These are phyloP conservation scores for Chymomyza procnemis DNA, from an alignment of 2,888 invertebrate genomes.

Conservation along the genomic window DNA sequence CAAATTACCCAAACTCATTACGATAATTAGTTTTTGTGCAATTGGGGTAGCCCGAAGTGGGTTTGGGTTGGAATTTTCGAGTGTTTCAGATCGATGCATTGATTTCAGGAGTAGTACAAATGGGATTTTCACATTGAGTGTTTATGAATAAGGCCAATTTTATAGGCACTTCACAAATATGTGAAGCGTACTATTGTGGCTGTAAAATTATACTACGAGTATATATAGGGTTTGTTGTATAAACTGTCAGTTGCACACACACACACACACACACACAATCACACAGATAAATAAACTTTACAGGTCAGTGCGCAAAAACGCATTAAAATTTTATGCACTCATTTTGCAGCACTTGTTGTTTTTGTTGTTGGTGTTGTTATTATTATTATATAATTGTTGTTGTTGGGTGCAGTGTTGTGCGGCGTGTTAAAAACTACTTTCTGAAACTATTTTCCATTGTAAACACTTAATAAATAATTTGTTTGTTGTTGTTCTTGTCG, in stretches of 20 bases:
- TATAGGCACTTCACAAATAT: background rate
- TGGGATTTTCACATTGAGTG: background rate
- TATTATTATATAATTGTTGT: too few species aligned
- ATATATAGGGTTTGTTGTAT: constrained; percentile 22
- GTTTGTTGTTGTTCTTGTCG: constrained; percentile 33
- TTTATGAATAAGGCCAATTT: background rate
- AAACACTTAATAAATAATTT: constrained; percentile 59
- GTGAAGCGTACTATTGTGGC: background rate
- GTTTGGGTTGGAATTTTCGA: background rate
- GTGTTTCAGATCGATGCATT: background rate
- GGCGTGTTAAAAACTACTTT: constrained; percentile 9
- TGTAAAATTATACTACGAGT: constrained; percentile 1
- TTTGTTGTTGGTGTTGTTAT: background rate
- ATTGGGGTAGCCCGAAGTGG: background rate
- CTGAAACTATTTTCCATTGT: constrained; percentile 24
- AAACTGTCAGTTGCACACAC: constrained; percentile 48
- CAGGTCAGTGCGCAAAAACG: constrained; percentile 36
- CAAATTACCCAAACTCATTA: constrained; percentile 64
- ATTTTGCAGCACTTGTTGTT: background rate
- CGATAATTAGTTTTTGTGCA: constrained; percentile 54
- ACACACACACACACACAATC: constrained; percentile 2
- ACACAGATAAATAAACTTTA: background rate
- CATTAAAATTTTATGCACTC: constrained; percentile 7
- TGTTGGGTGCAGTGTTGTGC: background rate
- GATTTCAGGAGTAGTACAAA: background rate